A percentile compares a stretch with the other conserved stretches of the same genome.
phyloP scores from a whole-genome alignment of 2,797 vertebrate genomes.

The Mus minutoides region DNA sequence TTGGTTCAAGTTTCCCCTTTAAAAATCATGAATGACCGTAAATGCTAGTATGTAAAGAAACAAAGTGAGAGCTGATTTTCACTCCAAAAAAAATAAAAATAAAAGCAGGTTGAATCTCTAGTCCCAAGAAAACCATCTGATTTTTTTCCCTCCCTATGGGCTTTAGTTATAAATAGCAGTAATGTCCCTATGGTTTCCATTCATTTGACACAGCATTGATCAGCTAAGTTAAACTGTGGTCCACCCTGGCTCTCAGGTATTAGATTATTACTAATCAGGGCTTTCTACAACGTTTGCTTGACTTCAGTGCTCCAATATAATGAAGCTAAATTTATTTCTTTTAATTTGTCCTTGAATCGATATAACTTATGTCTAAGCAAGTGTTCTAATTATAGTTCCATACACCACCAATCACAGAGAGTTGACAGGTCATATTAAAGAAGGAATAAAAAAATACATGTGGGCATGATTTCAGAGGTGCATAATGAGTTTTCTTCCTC shows the following conservation, averaged over 20 bases:
- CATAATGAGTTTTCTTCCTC: slow-evolving; percentile 37
- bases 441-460: slow-evolving; percentile 60
- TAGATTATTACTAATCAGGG: slow-evolving; percentile 7
- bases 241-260: neutral
- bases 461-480: slow-evolving; percentile 6
- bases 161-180: slow-evolving; percentile 55
- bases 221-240: neutral
- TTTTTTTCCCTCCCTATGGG: neutral
- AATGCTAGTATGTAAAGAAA: slow-evolving; percentile 1
- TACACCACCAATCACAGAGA: neutral
- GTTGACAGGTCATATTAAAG: slow-evolving; percentile 37
- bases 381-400: slow-evolving; percentile 55
- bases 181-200: slow-evolving; percentile 50
- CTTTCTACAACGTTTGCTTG: slow-evolving; percentile 17
- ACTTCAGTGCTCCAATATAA: slow-evolving; percentile 52
- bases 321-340: slow-evolving; percentile 25
- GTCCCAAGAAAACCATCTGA: neutral
- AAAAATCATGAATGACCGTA: neutral
- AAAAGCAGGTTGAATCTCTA: slow-evolving; percentile 21
- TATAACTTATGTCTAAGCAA: slow-evolving; percentile 32
- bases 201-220: slow-evolving; percentile 21
- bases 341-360: slow-evolving; percentile 43
- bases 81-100: neutral
- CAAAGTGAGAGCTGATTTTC: slow-evolving; percentile 36
- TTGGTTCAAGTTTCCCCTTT: neutral